These are phyloP conservation scores for Rynchops niger DNA, from an alignment of 2,113 vertebrate species.

Conservation along the genomic window DNA sequence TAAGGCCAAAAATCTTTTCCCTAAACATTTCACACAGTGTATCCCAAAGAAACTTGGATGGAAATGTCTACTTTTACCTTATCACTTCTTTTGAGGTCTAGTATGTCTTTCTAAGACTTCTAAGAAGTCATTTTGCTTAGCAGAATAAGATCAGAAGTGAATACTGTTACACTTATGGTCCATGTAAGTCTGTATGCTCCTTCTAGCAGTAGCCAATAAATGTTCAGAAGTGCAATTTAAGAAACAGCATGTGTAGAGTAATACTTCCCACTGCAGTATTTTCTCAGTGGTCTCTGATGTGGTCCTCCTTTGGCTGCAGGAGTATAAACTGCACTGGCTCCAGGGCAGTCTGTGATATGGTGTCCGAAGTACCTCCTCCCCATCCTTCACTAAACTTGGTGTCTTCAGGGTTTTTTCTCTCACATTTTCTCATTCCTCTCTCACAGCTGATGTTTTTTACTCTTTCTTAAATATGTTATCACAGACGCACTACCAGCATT, in stretches of 20 bases:
- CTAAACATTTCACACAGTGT: background rate
- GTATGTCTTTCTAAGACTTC: background rate
- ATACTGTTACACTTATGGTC: background rate
- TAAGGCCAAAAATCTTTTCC: background rate
- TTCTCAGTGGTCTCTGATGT: background rate
- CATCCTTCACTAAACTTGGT: background rate
- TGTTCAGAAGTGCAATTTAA: background rate
- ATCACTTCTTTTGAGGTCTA: background rate
- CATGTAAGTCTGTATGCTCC: background rate
- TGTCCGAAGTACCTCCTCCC: background rate
- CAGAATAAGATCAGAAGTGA: background rate
- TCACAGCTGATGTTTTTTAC: background rate
- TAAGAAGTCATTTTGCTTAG: background rate
- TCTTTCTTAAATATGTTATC: background rate
- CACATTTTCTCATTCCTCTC: background rate
- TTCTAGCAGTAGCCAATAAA: background rate
- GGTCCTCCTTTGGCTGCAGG: background rate
- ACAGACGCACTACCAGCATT: accelerated
- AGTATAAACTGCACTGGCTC: background rate
- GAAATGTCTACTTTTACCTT: background rate
- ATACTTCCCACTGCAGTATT: background rate
- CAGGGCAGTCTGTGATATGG: background rate
- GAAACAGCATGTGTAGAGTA: background rate
- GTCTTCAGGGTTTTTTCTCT: background rate
- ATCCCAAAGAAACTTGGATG: background rate